Evolutionary conservation across 2,888 invertebrate genomes (phyloP), one percentile per base, ranked within the genome.

Genomic region (Tetheella fluctuosa): DNA sequence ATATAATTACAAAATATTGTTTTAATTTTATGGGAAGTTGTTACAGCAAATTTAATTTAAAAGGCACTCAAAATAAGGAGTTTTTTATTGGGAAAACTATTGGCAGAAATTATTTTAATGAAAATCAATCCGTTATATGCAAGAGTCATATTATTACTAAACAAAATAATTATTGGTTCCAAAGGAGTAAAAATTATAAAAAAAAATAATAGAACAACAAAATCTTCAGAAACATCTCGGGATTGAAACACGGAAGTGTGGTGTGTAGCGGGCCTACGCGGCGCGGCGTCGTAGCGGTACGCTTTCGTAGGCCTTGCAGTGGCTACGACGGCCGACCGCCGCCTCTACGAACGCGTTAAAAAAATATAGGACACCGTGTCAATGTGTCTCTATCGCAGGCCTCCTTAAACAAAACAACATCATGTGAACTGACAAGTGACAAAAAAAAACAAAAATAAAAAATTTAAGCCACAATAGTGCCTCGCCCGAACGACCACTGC

Each of bases 241-340:
- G 88, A 86, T 65, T 52, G 53, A 63, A 77, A 83, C 83, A 68
- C 87, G 90, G 90, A 90, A 90, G 89, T 81, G 79, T 68, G 70
- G 61, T 70, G 72, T 83, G 69, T 57, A 70, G 71, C 48, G 17
- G 71, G 71, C 76, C 83, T 79, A 79, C 83, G 83, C 77, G 81
- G 80, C 77, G 76, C 83, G 79, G 48, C 83, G 83, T 80, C 88
- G 87, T 89, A 89, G 87, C 85, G 83, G 88, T 88, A 86, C 86
- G 87, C 73, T 74, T 76, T 82, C 89, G 90, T 91, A 91, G 91
- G 90, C 90, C 88, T 84, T 79, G 81, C 89, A 90, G 89, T 88
- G 88, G 85, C 88, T 88, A 88, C 89, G 85, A 75, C 78, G 80
- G 73, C 79, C 78, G 73, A 71, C 66, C 83, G 80, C 79, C 87